These are phyloP conservation scores for Selenia dentaria DNA, from an alignment of 2,888 invertebrate genomes.

Conservation along the genomic window DNA sequence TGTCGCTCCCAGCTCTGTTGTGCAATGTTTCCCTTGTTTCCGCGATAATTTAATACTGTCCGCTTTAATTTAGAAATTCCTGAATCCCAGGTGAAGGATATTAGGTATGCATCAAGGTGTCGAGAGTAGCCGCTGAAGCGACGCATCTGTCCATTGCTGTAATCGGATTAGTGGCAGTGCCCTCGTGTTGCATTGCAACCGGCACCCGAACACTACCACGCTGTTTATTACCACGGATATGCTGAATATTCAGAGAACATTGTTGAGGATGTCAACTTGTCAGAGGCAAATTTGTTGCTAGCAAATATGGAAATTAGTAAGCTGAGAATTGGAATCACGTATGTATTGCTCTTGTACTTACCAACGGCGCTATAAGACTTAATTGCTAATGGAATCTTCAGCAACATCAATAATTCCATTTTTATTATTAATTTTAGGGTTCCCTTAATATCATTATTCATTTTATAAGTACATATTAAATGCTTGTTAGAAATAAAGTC, in stretches of 20 bases:
- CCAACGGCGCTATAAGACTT: no score
- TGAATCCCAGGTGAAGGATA: slow-evolving; percentile 46
- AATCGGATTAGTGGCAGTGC: slow-evolving; percentile 50
- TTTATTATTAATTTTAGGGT: no score
- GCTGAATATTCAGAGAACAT: slow-evolving; percentile 10
- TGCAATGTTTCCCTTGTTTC: slow-evolving; percentile 26
- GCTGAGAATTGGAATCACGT: no score
- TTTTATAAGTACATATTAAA: no score
- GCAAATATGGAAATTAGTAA: no score
- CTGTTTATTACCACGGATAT: background rate
- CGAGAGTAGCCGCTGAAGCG: slow-evolving; percentile 35
- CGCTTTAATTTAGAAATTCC: slow-evolving; percentile 31
- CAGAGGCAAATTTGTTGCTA: background rate
- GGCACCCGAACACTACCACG: background rate
- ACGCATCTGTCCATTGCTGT: slow-evolving; percentile 49
- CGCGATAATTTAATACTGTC: slow-evolving; percentile 36
- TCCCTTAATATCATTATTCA: no score
- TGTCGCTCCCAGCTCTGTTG: slow-evolving; percentile 11
- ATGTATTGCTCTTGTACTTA: no score
- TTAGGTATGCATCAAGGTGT: slow-evolving; percentile 51
- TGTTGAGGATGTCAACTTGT: background rate
- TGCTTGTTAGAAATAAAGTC: no score
- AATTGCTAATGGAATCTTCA: no score
- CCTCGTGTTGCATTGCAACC: slow-evolving; percentile 31
- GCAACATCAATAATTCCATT: no score